A percentile compares a stretch with the other conserved stretches of the same genome.
Conservation (phyloP, 1,140 invertebrate genomes). For the Megalopta genalis region DNA sequence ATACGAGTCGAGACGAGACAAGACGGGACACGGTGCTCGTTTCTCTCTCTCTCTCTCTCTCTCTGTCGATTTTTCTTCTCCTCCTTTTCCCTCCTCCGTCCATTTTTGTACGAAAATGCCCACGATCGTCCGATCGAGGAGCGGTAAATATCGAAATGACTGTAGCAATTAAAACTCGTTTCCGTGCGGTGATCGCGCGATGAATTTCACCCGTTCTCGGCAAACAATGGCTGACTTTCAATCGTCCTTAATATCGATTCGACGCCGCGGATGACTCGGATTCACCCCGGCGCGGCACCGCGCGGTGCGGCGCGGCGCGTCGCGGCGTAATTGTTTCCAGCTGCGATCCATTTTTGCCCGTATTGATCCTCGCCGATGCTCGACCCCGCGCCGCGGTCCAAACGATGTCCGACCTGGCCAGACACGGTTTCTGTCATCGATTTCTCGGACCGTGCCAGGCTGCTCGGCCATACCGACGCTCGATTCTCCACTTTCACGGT, state of each 20-base stretch:
- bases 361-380: background rate
- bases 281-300: background rate
- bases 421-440: too few species aligned
- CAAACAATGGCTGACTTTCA: background rate
- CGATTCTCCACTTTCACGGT: too few species aligned
- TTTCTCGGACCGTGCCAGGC: too few species aligned
- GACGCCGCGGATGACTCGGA: background rate
- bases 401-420: too few species aligned
- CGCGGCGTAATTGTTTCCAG: background rate
- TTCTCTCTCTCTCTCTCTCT: too few species aligned
- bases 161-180: slow-evolving; percentile 24
- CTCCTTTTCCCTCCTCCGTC: too few species aligned
- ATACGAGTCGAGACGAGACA: too few species aligned
- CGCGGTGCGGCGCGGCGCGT: too few species aligned
- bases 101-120: slow-evolving; percentile 9
- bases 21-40: too few species aligned
- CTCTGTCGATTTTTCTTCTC: too few species aligned
- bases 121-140: background rate
- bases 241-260: slow-evolving; percentile 5
- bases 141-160: slow-evolving; percentile 28
- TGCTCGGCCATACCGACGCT: too few species aligned
- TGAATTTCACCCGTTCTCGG: background rate
- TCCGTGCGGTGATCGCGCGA: background rate
- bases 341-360: background rate
- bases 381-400: too few species aligned